Conservation (phyloP, 2,888 invertebrate genomes). For the Lasioglossum figueresi region DNA sequence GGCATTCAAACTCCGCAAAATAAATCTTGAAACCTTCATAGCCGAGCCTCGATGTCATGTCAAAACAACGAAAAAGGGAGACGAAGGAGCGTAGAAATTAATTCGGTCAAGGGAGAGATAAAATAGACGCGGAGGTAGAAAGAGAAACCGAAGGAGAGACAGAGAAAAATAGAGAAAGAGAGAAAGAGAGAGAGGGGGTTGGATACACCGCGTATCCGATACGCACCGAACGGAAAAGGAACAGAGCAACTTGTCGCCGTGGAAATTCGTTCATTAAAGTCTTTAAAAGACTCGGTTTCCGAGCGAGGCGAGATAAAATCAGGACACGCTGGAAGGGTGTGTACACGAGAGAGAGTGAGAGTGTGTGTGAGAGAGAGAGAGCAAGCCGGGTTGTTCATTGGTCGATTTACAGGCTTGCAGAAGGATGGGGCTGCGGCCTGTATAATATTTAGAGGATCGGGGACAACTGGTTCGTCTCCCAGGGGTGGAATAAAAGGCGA, state of each 20-base stretch:
- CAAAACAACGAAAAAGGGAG: background rate
- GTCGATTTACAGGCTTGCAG: background rate
- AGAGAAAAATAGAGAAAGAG: background rate
- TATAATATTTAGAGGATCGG: slow-evolving; percentile 22
- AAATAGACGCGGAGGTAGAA: background rate
- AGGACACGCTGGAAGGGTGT: slow-evolving; percentile 1
- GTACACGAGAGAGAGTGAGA: background rate
- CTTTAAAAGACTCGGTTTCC: slow-evolving; percentile 9
- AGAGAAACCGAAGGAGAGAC: background rate
- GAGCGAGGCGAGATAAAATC: slow-evolving; percentile 11
- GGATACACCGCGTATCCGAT: background rate
- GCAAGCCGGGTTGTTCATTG: background rate
- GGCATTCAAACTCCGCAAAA: background rate
- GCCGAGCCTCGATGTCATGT: background rate
- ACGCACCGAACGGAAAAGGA: slow-evolving; percentile 2
- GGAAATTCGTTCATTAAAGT: slow-evolving; percentile 9
- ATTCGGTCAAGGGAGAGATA: slow-evolving; percentile 3
- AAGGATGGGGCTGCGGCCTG: background rate
- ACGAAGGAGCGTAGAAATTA: background rate
- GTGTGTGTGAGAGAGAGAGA: background rate
- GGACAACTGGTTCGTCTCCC: slow-evolving; percentile 17
- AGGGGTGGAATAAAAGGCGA: slow-evolving; percentile 18
- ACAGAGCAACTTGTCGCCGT: background rate
- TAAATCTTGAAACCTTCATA: background rate
- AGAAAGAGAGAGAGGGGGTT: background rate